Conservation (phyloP, 2,888 invertebrate species). For the Heliothis peltigera region DNA sequence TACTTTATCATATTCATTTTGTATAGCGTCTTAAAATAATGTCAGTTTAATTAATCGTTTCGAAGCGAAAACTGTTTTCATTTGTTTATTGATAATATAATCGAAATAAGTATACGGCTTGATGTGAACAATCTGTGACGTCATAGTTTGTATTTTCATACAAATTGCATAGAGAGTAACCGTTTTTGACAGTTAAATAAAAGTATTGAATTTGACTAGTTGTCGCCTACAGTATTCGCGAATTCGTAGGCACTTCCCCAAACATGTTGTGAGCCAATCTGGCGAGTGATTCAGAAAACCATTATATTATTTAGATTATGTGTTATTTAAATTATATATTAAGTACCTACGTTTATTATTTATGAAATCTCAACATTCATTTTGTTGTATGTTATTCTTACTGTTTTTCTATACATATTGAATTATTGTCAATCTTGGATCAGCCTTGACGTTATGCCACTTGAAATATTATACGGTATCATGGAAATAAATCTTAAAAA, state of each 20-base stretch:
- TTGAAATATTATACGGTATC: not conserved
- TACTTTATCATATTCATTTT: too few relatives aligned
- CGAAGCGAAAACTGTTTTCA: too few relatives aligned
- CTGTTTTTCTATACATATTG: not conserved
- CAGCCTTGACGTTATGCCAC: not conserved
- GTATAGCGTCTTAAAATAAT: too few relatives aligned
- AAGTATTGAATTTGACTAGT: too few relatives aligned
- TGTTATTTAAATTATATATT: slow-evolving; percentile 2
- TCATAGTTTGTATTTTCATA: too few relatives aligned
- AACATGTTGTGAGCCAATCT: not conserved
- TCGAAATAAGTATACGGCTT: too few relatives aligned
- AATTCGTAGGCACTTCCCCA: not conserved
- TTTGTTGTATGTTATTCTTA: not conserved
- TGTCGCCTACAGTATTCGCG: too few relatives aligned
- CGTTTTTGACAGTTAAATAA: too few relatives aligned
- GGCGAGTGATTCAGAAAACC: not conserved
- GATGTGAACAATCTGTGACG: too few relatives aligned
- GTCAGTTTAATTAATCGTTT: too few relatives aligned
- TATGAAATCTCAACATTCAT: not conserved
- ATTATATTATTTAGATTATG: slow-evolving; percentile 3
- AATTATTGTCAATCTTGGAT: not conserved
- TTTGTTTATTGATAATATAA: too few relatives aligned
- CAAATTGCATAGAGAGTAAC: too few relatives aligned
- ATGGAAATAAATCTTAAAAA: not conserved
- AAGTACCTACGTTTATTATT: not conserved